A percentile compares a stretch with the other conserved stretches of the same genome.
Evolutionary conservation across 1,140 invertebrate species (phyloP).

Genomic region (Zophobas atratus): DNA sequence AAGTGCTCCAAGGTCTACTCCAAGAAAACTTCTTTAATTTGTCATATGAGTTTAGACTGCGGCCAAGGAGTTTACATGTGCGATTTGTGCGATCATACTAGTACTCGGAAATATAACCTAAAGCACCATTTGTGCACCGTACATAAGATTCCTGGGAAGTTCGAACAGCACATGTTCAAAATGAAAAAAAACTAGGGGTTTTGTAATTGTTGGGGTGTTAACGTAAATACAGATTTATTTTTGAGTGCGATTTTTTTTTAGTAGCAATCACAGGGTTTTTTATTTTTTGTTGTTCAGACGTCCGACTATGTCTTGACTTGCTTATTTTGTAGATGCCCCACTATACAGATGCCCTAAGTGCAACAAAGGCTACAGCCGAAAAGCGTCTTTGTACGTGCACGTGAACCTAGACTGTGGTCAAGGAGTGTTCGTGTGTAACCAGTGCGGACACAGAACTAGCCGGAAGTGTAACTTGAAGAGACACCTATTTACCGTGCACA

Average conservation of each 20-base stretch:
- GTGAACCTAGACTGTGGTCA: constrained; percentile 50
- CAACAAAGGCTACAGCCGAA: constrained; percentile 44
- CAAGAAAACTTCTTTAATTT: neutral
- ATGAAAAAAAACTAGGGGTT: neutral
- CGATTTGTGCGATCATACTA: neutral
- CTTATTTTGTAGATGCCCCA: constrained; percentile 12
- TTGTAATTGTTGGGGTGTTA: no score
- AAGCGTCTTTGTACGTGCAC: constrained; percentile 47
- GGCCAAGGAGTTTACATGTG: neutral
- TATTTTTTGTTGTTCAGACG: no score
- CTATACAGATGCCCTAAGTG: constrained; percentile 30
- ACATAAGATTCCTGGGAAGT: neutral
- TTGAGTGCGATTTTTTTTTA: neutral
- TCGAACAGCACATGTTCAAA: constrained; percentile 11
- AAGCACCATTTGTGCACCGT: constrained; percentile 1
- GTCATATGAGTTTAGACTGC: constrained; percentile 13
- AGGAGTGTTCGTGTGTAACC: constrained; percentile 39
- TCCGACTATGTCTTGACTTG: neutral
- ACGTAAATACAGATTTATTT: neutral
- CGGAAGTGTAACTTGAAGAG: constrained; percentile 50
- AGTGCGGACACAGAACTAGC: constrained; percentile 44
- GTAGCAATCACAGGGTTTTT: neutral
- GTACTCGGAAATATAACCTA: constrained; percentile 1
- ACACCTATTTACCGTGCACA: constrained; percentile 46
- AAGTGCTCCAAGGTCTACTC: constrained; percentile 4